phyloP scores from a whole-genome alignment of 2,888 invertebrate genomes.

The Acanthococcus lagerstroemiae region DNA sequence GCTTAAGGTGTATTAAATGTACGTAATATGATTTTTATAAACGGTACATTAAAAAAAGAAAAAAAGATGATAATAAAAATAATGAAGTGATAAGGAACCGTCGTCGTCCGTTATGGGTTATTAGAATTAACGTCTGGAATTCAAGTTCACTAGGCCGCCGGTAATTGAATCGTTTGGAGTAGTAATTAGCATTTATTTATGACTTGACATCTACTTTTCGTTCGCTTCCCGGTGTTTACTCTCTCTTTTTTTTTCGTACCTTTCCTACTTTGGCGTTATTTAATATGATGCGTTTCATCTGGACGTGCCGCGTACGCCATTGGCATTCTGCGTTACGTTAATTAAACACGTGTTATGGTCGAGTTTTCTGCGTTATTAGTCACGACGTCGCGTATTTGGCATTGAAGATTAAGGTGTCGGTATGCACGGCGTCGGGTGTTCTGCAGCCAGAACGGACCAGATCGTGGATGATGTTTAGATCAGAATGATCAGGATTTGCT shows the following conservation, averaged over 20 bases:
- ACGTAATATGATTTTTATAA: too few relatives aligned
- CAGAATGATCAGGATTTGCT: too few relatives aligned
- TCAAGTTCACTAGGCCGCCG: slow-evolving; percentile 29
- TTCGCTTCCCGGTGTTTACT: background rate
- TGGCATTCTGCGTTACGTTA: background rate
- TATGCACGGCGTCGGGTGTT: too few relatives aligned
- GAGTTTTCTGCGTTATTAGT: background rate
- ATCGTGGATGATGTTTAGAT: too few relatives aligned
- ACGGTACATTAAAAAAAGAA: too few relatives aligned
- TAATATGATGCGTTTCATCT: background rate
- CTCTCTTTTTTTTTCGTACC: background rate
- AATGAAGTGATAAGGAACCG: background rate
- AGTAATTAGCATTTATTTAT: slow-evolving; percentile 29
- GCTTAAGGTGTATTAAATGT: too few relatives aligned
- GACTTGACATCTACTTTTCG: background rate
- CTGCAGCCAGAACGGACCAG: too few relatives aligned
- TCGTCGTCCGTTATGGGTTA: slow-evolving; percentile 20
- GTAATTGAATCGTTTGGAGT: slow-evolving; percentile 30
- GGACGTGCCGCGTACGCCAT: background rate
- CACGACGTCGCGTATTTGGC: too few relatives aligned
- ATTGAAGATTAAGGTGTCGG: too few relatives aligned
- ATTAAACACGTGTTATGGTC: background rate
- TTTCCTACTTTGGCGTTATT: background rate
- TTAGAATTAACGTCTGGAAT: slow-evolving; percentile 26
- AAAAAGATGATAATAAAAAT: background rate